Conservation (phyloP, 2,797 vertebrate species). For the Danionella dracula region DNA sequence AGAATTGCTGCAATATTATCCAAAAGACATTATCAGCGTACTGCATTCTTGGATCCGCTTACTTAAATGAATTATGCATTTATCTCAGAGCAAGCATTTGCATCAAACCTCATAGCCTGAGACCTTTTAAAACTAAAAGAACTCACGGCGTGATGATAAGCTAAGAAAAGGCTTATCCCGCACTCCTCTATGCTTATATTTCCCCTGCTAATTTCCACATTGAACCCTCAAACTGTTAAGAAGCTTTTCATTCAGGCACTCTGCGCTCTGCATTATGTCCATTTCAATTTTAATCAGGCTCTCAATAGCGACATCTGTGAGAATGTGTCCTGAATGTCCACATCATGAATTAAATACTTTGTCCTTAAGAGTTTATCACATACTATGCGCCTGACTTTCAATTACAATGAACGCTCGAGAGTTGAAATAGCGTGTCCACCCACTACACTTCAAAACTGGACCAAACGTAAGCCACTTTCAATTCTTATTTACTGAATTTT, state of each 20-base stretch:
- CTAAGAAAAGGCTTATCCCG: neutral
- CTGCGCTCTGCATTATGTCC: neutral
- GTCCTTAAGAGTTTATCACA: neutral
- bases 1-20: constrained; percentile 14
- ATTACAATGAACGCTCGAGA: neutral
- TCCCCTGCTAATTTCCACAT: constrained; percentile 8
- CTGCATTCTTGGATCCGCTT: constrained; percentile 10
- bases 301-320: neutral
- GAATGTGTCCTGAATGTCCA: neutral
- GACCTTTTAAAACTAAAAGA: constrained; percentile 3
- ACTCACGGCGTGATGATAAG: constrained; percentile 6
- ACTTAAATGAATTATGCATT: constrained; percentile 21
- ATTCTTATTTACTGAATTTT: no score
- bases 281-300: constrained; percentile 8
- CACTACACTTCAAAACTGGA: neutral
- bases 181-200: neutral
- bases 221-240: neutral
- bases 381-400: neutral
- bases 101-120: neutral
- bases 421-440: neutral
- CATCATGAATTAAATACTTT: neutral
- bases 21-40: constrained; percentile 6
- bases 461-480: no score
- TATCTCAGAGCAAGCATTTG: neutral
- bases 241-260: constrained; percentile 4